Conservation (phyloP, 2,113 vertebrate species). For the Solenodon paradoxus region DNA sequence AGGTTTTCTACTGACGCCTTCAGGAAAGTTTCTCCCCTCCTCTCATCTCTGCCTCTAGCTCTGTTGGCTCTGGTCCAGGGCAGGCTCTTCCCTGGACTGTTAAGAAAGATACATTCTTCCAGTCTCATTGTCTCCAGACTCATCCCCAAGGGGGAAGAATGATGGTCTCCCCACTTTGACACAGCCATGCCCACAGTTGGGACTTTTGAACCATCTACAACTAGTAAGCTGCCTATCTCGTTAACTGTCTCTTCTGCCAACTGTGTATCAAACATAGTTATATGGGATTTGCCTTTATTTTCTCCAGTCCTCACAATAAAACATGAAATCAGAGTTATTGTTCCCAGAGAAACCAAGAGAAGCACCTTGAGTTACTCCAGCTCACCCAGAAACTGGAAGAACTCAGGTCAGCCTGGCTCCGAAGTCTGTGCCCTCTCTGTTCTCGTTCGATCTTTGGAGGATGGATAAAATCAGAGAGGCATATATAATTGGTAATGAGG, state of each 20-base stretch:
- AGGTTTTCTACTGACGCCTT: neutral
- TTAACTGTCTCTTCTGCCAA: neutral
- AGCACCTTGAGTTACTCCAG: neutral
- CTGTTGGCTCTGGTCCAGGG: neutral
- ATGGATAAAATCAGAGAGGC: neutral
- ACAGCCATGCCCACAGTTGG: neutral
- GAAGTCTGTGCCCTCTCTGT: neutral
- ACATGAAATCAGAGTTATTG: accelerated
- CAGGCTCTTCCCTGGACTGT: neutral
- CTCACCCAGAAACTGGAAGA: neutral
- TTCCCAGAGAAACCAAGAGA: neutral
- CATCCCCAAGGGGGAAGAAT: neutral
- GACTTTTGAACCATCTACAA: neutral
- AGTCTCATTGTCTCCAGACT: neutral
- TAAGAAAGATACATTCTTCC: neutral
- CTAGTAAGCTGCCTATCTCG: neutral
- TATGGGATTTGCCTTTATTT: neutral
- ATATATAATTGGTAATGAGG: neutral
- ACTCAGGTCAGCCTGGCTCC: neutral
- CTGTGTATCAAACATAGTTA: neutral
- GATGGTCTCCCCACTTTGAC: too few relatives aligned
- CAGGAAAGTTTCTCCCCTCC: neutral
- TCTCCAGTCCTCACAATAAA: neutral
- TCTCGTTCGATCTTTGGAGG: neutral
- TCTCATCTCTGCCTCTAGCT: too few relatives aligned